Evolutionary conservation across 2,797 vertebrate genomes (phyloP).

Genomic region (Chaetodon trifasciatus): DNA sequence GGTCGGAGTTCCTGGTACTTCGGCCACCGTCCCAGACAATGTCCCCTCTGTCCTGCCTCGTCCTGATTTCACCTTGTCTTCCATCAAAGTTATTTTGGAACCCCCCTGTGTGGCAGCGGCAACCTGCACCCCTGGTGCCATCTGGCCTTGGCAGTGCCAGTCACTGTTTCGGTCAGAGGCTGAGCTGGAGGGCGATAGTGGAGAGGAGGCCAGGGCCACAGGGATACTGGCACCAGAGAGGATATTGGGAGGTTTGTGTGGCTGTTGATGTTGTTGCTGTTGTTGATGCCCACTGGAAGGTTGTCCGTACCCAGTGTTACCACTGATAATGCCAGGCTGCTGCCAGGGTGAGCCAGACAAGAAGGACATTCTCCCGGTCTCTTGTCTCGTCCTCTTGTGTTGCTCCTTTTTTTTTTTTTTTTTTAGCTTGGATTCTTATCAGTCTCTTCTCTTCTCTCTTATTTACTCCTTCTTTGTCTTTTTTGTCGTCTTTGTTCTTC

Average conservation of each 20-base stretch:
- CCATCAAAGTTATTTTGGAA: slow-evolving; percentile 60
- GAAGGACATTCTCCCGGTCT: slow-evolving; percentile 85
- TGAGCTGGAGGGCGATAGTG: slow-evolving; percentile 48
- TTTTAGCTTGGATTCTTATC: slow-evolving; percentile 24
- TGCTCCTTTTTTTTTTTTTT: slow-evolving; percentile 31
- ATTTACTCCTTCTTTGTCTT: slow-evolving; percentile 23
- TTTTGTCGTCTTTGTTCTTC: slow-evolving; percentile 19
- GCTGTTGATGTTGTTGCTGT: slow-evolving; percentile 66
- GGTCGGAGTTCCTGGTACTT: slow-evolving; percentile 15
- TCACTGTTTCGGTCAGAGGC: slow-evolving; percentile 60
- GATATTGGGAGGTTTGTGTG: slow-evolving; percentile 75
- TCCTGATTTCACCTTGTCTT: slow-evolving; percentile 63
- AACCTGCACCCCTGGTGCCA: slow-evolving; percentile 48
- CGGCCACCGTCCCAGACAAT: slow-evolving; percentile 8
- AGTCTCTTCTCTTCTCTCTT: slow-evolving; percentile 17
- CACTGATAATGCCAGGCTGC: slow-evolving; percentile 73
- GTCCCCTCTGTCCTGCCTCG: slow-evolving; percentile 44
- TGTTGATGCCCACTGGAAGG: slow-evolving; percentile 77
- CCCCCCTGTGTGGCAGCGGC: slow-evolving; percentile 28
- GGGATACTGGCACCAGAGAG: slow-evolving; percentile 63
- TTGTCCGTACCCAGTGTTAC: slow-evolving; percentile 65
- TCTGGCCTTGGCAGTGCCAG: slow-evolving; percentile 69
- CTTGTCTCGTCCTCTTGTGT: slow-evolving; percentile 47
- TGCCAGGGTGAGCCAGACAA: slow-evolving; percentile 83
- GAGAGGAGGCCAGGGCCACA: slow-evolving; percentile 50